Conservation (phyloP, 2,888 invertebrate species). For the Parthenolecanium corni region DNA sequence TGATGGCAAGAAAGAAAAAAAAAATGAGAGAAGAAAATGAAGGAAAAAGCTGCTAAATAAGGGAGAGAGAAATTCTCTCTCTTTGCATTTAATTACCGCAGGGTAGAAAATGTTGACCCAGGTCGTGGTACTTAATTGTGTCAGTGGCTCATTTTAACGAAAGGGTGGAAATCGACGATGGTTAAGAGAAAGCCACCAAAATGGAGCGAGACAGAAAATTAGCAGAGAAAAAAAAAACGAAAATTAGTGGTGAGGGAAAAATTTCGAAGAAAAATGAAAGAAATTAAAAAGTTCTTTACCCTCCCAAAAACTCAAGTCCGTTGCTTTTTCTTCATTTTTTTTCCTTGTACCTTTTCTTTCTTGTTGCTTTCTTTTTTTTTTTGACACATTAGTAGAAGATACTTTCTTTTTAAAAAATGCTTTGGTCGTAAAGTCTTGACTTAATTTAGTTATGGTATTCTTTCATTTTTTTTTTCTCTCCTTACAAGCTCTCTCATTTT, state of each 20-base stretch:
- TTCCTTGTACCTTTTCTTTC: background rate
- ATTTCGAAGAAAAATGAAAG: conserved; percentile 16
- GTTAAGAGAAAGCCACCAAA: conserved; percentile 1
- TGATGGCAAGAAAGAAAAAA: background rate
- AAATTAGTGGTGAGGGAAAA: background rate
- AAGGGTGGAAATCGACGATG: conserved; percentile 24
- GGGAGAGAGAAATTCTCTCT: conserved; percentile 23
- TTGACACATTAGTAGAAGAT: conserved; percentile 18
- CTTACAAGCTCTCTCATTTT: background rate
- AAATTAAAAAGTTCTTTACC: conserved; percentile 27
- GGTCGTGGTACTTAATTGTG: conserved; percentile 26
- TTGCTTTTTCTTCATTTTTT: conserved; percentile 12
- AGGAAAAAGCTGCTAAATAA: background rate
- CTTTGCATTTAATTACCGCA: conserved; percentile 29
- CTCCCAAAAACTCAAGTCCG: conserved; percentile 15
- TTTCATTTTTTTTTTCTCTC: conserved; percentile 2
- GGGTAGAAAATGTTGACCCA: conserved; percentile 27
- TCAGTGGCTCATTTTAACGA: conserved; percentile 29
- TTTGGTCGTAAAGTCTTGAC: conserved; percentile 20
- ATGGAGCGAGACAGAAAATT: background rate
- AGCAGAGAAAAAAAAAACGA: too few species aligned
- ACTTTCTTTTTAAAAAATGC: background rate
- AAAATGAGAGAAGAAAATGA: too few species aligned
- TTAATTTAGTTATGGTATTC: conserved; percentile 23
- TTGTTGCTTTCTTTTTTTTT: background rate